Conservation (phyloP, 2,888 invertebrate species). For the Synanthedon tipuliformis region DNA sequence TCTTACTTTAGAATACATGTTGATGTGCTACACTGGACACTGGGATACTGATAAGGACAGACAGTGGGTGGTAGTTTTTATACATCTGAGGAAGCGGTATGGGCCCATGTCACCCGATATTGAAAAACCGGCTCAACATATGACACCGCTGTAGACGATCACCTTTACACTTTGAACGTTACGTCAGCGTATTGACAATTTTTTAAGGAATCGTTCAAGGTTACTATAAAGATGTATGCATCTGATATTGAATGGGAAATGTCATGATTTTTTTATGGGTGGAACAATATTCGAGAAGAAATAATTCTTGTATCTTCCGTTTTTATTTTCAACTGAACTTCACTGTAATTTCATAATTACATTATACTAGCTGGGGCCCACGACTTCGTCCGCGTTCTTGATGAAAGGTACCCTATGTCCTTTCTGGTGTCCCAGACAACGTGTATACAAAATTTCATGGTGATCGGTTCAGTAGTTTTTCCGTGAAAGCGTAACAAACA, state of each 20-base stretch:
- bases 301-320: too few species aligned
- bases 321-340: too few species aligned
- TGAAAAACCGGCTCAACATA: slow-evolving; percentile 51
- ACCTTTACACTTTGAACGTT: slow-evolving; percentile 40
- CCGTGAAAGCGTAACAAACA: too few species aligned
- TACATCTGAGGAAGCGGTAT: slow-evolving; percentile 38
- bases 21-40: slow-evolving; percentile 39
- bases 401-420: too few species aligned
- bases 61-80: slow-evolving; percentile 55
- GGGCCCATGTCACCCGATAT: slow-evolving; percentile 41
- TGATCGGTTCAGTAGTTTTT: too few species aligned
- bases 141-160: slow-evolving; percentile 50
- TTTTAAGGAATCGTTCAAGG: slow-evolving; percentile 48
- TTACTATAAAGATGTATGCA: slow-evolving; percentile 34
- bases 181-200: slow-evolving; percentile 47
- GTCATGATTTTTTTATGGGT: not conserved
- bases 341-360: too few species aligned
- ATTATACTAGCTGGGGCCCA: too few species aligned
- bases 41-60: slow-evolving; percentile 44
- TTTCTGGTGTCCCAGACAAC: too few species aligned
- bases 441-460: too few species aligned
- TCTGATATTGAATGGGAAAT: slow-evolving; percentile 6
- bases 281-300: too few species aligned
- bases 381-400: too few species aligned
- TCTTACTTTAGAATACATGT: slow-evolving; percentile 61